A percentile compares a stretch with the other conserved stretches of the same genome.
phyloP scores from a whole-genome alignment of 2,797 vertebrate species.

The Threskiornis aethiopicus region DNA sequence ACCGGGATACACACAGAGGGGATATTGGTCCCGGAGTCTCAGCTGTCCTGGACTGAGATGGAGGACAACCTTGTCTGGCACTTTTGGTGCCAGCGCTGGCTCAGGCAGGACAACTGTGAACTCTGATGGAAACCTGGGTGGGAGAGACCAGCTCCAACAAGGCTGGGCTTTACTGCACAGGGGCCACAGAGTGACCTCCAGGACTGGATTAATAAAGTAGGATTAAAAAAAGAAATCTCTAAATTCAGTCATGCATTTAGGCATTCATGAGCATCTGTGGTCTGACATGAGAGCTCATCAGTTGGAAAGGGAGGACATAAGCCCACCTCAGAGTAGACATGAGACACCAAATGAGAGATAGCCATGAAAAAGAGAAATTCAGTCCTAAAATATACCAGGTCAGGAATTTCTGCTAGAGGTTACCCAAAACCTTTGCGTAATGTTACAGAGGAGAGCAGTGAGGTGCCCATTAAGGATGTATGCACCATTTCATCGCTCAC shows the following conservation, averaged over 20 bases:
- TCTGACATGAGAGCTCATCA: background rate
- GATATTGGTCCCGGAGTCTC: fast-evolving
- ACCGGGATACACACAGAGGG: background rate
- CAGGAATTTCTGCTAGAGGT: background rate
- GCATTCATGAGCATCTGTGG: background rate
- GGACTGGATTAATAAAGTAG: background rate
- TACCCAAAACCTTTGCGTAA: background rate
- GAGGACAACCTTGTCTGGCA: background rate
- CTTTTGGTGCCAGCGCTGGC: fast-evolving
- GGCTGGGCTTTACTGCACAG: background rate
- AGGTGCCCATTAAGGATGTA: background rate
- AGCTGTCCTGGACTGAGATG: background rate
- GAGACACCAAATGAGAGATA: background rate
- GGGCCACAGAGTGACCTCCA: background rate
- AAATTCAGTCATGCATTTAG: background rate
- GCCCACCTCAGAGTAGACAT: background rate
- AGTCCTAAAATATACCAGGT: background rate
- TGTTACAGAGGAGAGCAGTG: background rate
- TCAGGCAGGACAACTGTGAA: background rate
- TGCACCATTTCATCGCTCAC: background rate
- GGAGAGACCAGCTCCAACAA: background rate
- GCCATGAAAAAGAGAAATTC: background rate
- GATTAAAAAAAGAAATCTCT: background rate
- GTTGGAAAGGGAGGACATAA: background rate
- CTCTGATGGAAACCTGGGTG: background rate